These are phyloP conservation scores for Steromphala cineraria DNA, from an alignment of 2,888 invertebrate species.

Conservation along the genomic window DNA sequence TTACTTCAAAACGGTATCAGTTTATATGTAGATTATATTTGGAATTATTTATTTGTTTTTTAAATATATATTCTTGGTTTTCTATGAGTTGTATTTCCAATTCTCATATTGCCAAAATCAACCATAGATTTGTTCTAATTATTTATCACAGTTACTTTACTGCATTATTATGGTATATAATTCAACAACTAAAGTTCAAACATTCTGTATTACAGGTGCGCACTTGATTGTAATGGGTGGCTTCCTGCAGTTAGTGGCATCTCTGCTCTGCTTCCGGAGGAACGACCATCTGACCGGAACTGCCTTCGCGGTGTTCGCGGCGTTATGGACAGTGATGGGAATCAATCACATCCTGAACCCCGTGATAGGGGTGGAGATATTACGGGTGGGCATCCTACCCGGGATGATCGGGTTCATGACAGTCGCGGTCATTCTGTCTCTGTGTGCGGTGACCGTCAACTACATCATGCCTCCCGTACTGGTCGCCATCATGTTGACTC, in stretches of 20 bases:
- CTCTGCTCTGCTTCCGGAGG: constrained; percentile 50
- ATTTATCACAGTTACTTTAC: too few relatives aligned
- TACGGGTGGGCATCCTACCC: constrained; percentile 44
- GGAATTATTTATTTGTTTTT: too few relatives aligned
- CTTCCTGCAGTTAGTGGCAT: constrained; percentile 49
- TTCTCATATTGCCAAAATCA: too few relatives aligned
- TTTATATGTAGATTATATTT: too few relatives aligned
- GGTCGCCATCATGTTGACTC: constrained; percentile 47
- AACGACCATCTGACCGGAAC: constrained; percentile 58
- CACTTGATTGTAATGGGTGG: constrained; percentile 57
- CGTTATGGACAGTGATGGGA: constrained; percentile 54
- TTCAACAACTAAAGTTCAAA: too few relatives aligned
- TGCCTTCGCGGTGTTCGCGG: constrained; percentile 54
- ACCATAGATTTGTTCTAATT: too few relatives aligned
- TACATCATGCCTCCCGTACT: constrained; percentile 59
- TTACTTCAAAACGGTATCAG: too few relatives aligned
- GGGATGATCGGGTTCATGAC: constrained; percentile 52
- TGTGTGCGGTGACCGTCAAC: constrained; percentile 55
- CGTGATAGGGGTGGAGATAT: constrained; percentile 24
- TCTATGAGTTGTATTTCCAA: too few relatives aligned
- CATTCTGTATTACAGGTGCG: constrained; percentile 35
- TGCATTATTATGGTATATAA: too few relatives aligned
- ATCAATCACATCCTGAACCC: constrained; percentile 44
- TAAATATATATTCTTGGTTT: too few relatives aligned
- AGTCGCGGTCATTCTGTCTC: constrained; percentile 47